Evolutionary conservation across 2,113 vertebrate genomes (phyloP).

Genomic region (Bolborhynchus lineola): DNA sequence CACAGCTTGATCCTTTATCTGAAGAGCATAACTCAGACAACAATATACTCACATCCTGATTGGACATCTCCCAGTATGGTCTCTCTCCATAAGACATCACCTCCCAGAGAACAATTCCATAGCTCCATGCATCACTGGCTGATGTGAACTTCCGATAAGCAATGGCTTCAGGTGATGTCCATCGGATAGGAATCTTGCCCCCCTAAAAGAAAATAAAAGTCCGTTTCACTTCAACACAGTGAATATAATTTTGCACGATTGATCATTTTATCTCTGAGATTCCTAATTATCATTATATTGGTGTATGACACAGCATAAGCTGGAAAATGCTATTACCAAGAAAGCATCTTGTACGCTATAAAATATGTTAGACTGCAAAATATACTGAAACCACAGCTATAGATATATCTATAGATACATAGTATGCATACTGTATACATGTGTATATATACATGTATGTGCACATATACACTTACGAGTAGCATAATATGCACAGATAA

Average conservation of each 20-base stretch:
- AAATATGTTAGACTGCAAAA: neutral
- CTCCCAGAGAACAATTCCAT: slow-evolving; percentile 97
- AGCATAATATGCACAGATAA: neutral
- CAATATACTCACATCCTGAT: slow-evolving; percentile 92
- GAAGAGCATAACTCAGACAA: slow-evolving; percentile 24
- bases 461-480: neutral
- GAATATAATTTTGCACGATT: neutral
- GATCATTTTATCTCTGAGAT: neutral
- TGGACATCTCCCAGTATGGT: slow-evolving; percentile 99
- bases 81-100: slow-evolving; percentile 98
- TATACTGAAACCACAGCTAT: neutral
- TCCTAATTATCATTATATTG: fast-evolving
- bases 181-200: slow-evolving; percentile 96
- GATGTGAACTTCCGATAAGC: slow-evolving; percentile 98
- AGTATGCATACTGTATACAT: neutral
- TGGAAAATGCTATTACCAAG: neutral
- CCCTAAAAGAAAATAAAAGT: slow-evolving; percentile 74
- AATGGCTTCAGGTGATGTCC: slow-evolving; percentile 97
- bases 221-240: neutral
- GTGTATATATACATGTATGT: too few relatives aligned
- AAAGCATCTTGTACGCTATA: neutral
- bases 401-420: neutral
- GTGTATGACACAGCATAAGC: fast-evolving
- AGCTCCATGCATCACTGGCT: slow-evolving; percentile 96
- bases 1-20: slow-evolving; percentile 54